Evolutionary conservation across 1,140 invertebrate genomes (phyloP).

Genomic region (Bombyx mori): ASM3026992v2 NC_085119.1:13313001-13313500

Average conservation of each 20-base stretch:
- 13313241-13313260: slow-evolving; percentile 61
- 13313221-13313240: slow-evolving; percentile 67
- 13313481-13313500: too few relatives aligned
- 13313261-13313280: slow-evolving; percentile 56
- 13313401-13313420: too few relatives aligned
- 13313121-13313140: slow-evolving; percentile 36
- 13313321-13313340: slow-evolving; percentile 44
- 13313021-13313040: slow-evolving; percentile 39
- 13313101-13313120: slow-evolving; percentile 7
- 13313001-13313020: slow-evolving; percentile 55
- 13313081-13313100: slow-evolving; percentile 11
- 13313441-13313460: too few relatives aligned
- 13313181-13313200: slow-evolving; percentile 45
- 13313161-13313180: slow-evolving; percentile 48
- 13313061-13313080: slow-evolving; percentile 30
- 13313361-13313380: too few relatives aligned
- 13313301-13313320: slow-evolving; percentile 43
- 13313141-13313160: slow-evolving; percentile 31
- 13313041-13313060: slow-evolving; percentile 21
- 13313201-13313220: slow-evolving; percentile 65
- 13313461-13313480: too few relatives aligned
- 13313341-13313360: slow-evolving; percentile 9
- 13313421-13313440: too few relatives aligned
- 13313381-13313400: too few relatives aligned
- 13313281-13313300: slow-evolving; percentile 51